Conservation (phyloP, 2,888 invertebrate species). For the Sthenelais limicola region DNA sequence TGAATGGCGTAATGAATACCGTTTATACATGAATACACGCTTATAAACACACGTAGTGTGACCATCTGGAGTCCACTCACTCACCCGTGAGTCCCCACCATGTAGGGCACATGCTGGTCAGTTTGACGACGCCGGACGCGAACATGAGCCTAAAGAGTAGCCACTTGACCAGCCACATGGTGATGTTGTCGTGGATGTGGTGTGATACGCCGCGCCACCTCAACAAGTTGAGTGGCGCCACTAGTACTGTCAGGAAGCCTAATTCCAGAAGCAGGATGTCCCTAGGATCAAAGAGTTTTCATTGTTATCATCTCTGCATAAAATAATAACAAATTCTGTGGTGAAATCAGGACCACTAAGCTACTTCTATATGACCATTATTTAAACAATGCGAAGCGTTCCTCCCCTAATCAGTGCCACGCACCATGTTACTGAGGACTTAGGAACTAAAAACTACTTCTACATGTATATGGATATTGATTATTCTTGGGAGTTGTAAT, state of each 20-base stretch:
- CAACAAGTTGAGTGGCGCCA: constrained; percentile 77
- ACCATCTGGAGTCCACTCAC: too few relatives aligned
- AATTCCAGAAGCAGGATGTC: constrained; percentile 83
- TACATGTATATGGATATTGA: too few relatives aligned
- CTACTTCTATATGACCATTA: constrained; percentile 5
- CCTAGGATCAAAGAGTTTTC: constrained; percentile 72
- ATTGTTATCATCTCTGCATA: not conserved
- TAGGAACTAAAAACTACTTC: too few relatives aligned
- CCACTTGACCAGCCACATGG: constrained; percentile 82
- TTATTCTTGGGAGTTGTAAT: too few relatives aligned
- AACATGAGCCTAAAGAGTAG: constrained; percentile 82
- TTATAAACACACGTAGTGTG: too few relatives aligned
- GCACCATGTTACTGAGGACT: too few relatives aligned
- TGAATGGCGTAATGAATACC: too few relatives aligned
- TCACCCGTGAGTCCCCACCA: constrained; percentile 86
- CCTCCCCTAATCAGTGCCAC: too few relatives aligned
- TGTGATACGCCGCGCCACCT: constrained; percentile 55
- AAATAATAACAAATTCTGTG: not conserved
- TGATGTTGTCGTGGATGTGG: constrained; percentile 73
- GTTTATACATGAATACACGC: too few relatives aligned
- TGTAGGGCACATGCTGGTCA: constrained; percentile 80
- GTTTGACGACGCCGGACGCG: constrained; percentile 81
- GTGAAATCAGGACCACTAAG: not conserved
- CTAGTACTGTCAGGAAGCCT: constrained; percentile 80
- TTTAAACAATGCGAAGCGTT: too few relatives aligned